Percentiles rank a stretch among this genome's conserved stretches.
Evolutionary conservation across 2,113 vertebrate genomes (phyloP).

Genomic region (Macrotis lagotis): DNA sequence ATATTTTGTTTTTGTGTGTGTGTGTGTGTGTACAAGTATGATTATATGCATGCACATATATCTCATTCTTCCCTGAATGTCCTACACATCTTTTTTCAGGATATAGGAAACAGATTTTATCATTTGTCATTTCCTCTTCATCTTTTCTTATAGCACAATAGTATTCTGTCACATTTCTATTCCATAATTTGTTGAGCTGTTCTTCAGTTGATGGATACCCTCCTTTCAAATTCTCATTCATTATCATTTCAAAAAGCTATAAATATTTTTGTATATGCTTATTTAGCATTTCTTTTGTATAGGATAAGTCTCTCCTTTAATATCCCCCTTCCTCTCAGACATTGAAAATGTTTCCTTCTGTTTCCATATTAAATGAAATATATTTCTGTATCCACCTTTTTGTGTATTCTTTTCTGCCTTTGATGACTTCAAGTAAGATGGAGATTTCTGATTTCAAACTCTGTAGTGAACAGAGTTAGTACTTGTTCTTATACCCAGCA

Average conservation of each 20-base stretch:
- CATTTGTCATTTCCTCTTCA: background rate
- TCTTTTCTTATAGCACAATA: background rate
- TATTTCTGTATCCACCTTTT: background rate
- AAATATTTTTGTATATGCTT: background rate
- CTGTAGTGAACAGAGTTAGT: background rate
- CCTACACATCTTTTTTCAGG: background rate
- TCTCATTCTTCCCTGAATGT: background rate
- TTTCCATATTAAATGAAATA: background rate
- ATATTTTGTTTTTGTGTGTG: too few species aligned
- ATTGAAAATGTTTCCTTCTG: background rate
- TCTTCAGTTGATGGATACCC: background rate
- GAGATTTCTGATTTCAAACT: background rate
- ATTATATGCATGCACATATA: accelerated
- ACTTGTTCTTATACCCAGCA: background rate
- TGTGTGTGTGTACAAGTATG: too few species aligned
- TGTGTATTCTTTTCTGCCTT: background rate
- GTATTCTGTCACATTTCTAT: background rate
- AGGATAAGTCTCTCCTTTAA: background rate
- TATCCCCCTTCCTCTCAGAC: background rate
- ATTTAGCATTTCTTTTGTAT: background rate
- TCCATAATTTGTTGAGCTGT: background rate
- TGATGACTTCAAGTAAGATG: background rate
- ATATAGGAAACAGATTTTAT: background rate
- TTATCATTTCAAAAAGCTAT: background rate
- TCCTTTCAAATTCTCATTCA: background rate